A percentile compares a stretch with the other conserved stretches of the same genome.
Evolutionary conservation across 2,888 invertebrate species (phyloP).

Genomic region (Hydropsyche betteni): DNA sequence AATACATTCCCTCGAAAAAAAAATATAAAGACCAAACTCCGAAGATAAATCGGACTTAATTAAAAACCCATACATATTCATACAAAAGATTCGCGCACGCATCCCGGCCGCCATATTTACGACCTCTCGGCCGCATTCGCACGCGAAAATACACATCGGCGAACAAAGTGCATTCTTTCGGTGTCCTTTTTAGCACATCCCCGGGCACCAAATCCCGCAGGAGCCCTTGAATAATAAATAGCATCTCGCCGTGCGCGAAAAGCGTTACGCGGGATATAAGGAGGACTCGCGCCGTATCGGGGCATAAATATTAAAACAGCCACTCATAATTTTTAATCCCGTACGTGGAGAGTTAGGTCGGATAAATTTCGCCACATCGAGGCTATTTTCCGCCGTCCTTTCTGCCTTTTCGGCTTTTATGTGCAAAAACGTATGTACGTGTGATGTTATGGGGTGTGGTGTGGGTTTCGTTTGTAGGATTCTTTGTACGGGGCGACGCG

Average conservation of each 20-base stretch:
- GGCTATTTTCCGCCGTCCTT: constrained; percentile 21
- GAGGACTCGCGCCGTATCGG: constrained; percentile 20
- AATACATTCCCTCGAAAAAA: not conserved
- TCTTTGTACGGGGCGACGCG: constrained; percentile 3
- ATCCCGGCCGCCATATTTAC: not conserved
- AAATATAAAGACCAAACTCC: not conserved
- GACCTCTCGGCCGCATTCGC: not conserved
- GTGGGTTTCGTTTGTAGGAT: not conserved
- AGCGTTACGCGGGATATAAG: not conserved
- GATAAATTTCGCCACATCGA: constrained; percentile 23
- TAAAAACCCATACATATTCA: not conserved
- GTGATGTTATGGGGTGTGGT: not conserved
- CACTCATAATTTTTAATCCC: constrained; percentile 49
- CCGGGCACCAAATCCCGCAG: not conserved
- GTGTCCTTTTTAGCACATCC: too few species aligned
- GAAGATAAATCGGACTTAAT: not conserved
- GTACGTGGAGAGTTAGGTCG: constrained; percentile 35
- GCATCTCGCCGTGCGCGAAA: constrained; percentile 3
- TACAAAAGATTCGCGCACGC: not conserved
- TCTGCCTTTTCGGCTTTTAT: constrained; percentile 2
- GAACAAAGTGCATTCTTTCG: too few species aligned
- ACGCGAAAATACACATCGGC: not conserved
- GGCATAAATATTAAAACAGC: constrained; percentile 48
- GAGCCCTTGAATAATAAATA: constrained; percentile 1
- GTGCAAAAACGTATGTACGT: not conserved